Percentiles rank a stretch among this genome's conserved stretches.
These are phyloP conservation scores for Drosophila chauvacae DNA, from an alignment of 1,140 invertebrate genomes.

Conservation along the genomic window DNA sequence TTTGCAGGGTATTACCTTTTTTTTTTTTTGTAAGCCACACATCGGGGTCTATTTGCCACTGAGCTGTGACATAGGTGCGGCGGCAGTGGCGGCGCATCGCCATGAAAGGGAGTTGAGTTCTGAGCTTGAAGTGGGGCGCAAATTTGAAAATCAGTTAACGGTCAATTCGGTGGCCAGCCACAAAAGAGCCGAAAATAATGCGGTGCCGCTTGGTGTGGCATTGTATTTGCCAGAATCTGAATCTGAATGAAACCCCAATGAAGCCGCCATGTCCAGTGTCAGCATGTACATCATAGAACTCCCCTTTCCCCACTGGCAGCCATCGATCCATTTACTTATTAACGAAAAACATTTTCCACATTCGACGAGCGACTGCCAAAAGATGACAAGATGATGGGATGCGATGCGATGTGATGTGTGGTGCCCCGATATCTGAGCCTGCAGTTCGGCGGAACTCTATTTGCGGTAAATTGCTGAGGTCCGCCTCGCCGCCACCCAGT, in stretches of 20 bases:
- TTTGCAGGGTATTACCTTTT: background rate
- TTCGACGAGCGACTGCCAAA: slow-evolving; percentile 30
- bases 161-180: slow-evolving; percentile 71
- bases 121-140: slow-evolving; percentile 31
- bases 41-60: slow-evolving; percentile 8
- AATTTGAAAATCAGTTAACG: slow-evolving; percentile 81
- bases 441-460: slow-evolving; percentile 42
- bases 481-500: background rate
- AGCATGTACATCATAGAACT: background rate
- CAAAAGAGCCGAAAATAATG: slow-evolving; percentile 74
- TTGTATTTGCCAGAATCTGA: slow-evolving; percentile 36
- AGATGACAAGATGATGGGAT: slow-evolving; percentile 49
- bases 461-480: slow-evolving; percentile 34
- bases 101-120: slow-evolving; percentile 9
- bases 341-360: slow-evolving; percentile 47
- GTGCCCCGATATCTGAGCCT: slow-evolving; percentile 41
- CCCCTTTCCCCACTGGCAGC: background rate
- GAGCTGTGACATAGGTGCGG: slow-evolving; percentile 72
- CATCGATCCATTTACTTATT: slow-evolving; percentile 54
- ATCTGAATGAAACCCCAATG: background rate
- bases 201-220: slow-evolving; percentile 73
- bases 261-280: background rate
- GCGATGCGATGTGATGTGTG: slow-evolving; percentile 3
- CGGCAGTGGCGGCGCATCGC: background rate
- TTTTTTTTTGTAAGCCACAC: background rate